These are phyloP conservation scores for Cyprinodon tularosa DNA, from an alignment of 2,113 vertebrate species.

Conservation along the genomic window DNA sequence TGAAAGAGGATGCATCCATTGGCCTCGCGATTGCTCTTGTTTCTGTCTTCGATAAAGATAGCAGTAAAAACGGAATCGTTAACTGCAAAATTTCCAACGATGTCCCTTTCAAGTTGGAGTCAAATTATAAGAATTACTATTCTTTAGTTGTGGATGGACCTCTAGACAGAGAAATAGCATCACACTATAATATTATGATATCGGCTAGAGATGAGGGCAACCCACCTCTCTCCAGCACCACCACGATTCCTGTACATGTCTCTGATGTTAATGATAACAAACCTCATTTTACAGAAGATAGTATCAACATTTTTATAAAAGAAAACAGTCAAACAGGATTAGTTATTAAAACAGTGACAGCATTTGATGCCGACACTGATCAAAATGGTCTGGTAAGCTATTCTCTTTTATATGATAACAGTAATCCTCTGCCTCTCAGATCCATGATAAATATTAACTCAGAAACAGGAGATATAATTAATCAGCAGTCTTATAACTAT, in stretches of 20 bases:
- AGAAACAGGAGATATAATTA: no score
- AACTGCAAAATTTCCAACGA: constrained; percentile 69
- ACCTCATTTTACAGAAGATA: constrained; percentile 73
- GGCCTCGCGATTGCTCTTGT: constrained; percentile 86
- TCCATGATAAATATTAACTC: background rate
- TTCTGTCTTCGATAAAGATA: constrained; percentile 82
- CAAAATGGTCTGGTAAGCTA: background rate
- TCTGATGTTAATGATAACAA: constrained; percentile 88
- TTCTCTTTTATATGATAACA: background rate
- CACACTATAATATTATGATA: constrained; percentile 82
- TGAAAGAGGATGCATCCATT: constrained; percentile 80
- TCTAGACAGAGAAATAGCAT: constrained; percentile 81
- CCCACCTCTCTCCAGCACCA: constrained; percentile 78
- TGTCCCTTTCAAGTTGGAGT: constrained; percentile 76
- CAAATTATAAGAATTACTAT: constrained; percentile 81
- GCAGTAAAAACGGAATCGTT: constrained; percentile 78
- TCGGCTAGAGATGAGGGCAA: constrained; percentile 83
- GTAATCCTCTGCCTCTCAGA: background rate
- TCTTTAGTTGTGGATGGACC: constrained; percentile 79
- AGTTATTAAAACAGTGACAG: constrained; percentile 23
- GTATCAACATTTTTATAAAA: constrained; percentile 70
- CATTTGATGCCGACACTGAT: background rate
- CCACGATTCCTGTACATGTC: constrained; percentile 74
- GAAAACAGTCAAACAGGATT: constrained; percentile 73
- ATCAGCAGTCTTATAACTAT: no score